Conservation (phyloP, 1,140 invertebrate species). For the Zaprionus africanus region DNA sequence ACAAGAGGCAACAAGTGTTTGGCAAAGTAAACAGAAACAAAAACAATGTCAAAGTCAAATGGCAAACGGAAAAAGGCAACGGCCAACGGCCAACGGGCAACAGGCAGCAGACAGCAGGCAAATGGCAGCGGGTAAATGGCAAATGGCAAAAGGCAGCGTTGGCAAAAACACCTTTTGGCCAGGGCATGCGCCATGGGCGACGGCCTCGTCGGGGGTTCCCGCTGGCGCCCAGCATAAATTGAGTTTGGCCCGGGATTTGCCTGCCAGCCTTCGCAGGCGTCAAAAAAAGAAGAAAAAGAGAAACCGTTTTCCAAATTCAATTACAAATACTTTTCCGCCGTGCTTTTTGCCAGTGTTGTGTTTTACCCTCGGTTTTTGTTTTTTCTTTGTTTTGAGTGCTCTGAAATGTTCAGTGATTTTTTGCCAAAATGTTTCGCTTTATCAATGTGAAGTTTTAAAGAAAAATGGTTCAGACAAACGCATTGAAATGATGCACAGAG, state of each 20-base stretch:
- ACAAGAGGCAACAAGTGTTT: conserved; percentile 22
- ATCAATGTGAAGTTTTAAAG: no score
- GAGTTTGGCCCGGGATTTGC: conserved; percentile 49
- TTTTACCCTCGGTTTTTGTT: not conserved
- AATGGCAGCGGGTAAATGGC: not conserved
- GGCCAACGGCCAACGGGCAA: not conserved
- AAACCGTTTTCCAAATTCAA: conserved; percentile 2
- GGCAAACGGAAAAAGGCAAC: not conserved
- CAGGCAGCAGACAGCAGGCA: not conserved
- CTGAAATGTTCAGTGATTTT: no score
- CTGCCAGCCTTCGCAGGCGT: not conserved
- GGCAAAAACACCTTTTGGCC: not conserved
- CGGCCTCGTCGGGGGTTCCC: conserved; percentile 23
- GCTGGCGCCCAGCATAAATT: conserved; percentile 46
- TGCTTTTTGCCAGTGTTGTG: not conserved
- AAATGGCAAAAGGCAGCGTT: not conserved
- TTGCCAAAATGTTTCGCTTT: no score
- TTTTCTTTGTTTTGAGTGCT: no score
- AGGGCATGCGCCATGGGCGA: conserved; percentile 33
- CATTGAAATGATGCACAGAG: no score
- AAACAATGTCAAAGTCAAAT: conserved; percentile 7
- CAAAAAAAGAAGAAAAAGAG: not conserved
- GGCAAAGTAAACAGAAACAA: not conserved
- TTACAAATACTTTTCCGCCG: not conserved
- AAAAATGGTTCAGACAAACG: no score